Evolutionary conservation across 2,888 invertebrate species (phyloP), one percentile per base, ranked within the genome.

Genomic region (Microctonus aethiopoides): DNA sequence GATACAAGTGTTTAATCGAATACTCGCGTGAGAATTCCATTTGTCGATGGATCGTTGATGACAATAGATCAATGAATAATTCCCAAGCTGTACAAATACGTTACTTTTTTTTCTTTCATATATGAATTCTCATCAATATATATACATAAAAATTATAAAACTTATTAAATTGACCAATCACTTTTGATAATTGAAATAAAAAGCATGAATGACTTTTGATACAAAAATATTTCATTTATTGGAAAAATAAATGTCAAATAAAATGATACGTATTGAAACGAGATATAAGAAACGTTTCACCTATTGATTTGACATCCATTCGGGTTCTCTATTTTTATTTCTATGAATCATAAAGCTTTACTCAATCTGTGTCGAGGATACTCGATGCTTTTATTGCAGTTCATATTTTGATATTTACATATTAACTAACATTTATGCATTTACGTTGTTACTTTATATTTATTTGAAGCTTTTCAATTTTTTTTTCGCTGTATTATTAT

Each of bases 311-410:
- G 39, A 34, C 13, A 36, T 56, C 69, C 60, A 65, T 64, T 7
- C 52, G 22, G 66, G 61, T 56, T 70, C 72, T 73, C 72, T 68
- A 71, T 72, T 71, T 66, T 68, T 29, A 56, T 63, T 64, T 59
- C 52, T 68, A 54, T 68, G 63, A 70, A 74, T 74, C 72, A 62
- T 60, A 34, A 65, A 68, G 72, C 71, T 75, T 72, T 71, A 72
- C 67, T 72, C 72, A 72, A 75, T 74, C 70, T 74, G 66, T 70
- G 71, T 70, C 59, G 73, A 67, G 16, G 16, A 46, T 46, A n/a
- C n/a, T n/a, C 46, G 16, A 46, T 46, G 46, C 2, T 16, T 46
- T 46, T 16, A 16, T 46, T 16, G 7, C 6, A 46, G 7, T 16
- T 1, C 46, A 46, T 16, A 16, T n/a, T n/a, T n/a, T n/a, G n/a